Conservation (phyloP, 2,797 vertebrate genomes). For the Zenarchopterus dispar region DNA sequence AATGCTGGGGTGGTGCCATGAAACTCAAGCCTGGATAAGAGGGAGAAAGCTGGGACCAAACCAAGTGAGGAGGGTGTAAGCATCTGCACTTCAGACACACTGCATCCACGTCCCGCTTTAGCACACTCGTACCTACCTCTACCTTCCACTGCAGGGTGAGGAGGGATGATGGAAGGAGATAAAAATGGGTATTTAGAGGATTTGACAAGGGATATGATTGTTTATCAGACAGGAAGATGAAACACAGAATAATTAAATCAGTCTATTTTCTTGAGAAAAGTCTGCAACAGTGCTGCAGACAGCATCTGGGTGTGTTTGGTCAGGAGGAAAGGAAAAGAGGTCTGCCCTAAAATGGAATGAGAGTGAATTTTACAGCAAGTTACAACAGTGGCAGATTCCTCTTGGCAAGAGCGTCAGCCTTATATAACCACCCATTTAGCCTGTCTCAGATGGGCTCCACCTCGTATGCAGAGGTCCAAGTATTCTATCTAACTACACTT, state of each 20-base stretch:
- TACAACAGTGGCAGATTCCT: too few relatives aligned
- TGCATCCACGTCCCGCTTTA: background rate
- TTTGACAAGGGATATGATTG: background rate
- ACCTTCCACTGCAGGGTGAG: constrained; percentile 68
- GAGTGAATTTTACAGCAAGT: too few relatives aligned
- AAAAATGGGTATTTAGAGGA: background rate
- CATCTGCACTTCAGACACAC: constrained; percentile 24
- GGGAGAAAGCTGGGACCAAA: background rate
- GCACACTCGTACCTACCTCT: constrained; percentile 75
- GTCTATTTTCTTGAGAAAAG: background rate
- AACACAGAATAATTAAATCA: constrained; percentile 9
- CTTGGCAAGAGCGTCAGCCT: too few relatives aligned
- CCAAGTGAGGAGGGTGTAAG: background rate
- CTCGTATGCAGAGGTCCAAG: too few relatives aligned
- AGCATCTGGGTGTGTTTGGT: constrained; percentile 19
- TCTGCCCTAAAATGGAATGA: constrained; percentile 15
- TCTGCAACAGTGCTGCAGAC: background rate
- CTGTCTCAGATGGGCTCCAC: too few relatives aligned
- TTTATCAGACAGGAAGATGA: background rate
- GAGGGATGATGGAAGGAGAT: constrained; percentile 14
- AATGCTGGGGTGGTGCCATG: constrained; percentile 6
- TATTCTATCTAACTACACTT: too few relatives aligned
- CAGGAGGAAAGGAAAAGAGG: constrained; percentile 6
- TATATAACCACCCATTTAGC: too few relatives aligned
- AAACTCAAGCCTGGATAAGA: background rate